Base-by-base conservation (phyloP, 2,888 invertebrate genomes). In the Coleophora deauratella region DNA sequence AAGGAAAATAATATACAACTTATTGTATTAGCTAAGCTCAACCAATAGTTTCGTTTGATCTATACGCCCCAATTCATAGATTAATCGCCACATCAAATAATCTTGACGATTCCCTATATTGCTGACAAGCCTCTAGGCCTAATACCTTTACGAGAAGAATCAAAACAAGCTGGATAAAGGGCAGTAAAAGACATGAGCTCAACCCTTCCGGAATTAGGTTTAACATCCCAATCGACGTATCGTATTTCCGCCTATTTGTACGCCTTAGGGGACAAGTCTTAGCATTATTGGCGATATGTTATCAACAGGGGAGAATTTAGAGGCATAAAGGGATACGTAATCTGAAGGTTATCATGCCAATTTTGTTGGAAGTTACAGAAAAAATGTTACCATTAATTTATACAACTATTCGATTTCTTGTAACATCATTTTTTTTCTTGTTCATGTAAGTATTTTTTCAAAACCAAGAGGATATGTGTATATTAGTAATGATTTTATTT, bases 161-260 rank as follows among this genome's bases (percentile, higher is more conserved):
- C 74, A 79, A 73, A 72, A 76, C 56, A 69, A 71, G 74, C 66
- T 69, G 55, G 59, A 55, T 55, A 60, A 62, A 58, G 68, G 72
- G 71, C 74, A 62, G 76, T 73, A 73, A 75, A 74, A 75, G 72
- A 68, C 72, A 66, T n/a, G n/a, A 69, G 64, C 48, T 57, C 68
- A 72, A 75, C 81, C 80, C 76, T 73, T 55, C 66, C 64, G 61
- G 74, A 78, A 81, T 81, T 82, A 81, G 79, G 76, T 77, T 78
- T 77, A 78, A 81, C 82, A 80, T 79, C 77, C 73, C 78, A 72
- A 79, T 82, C 79, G 81, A 80, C 79, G 73, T 84, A 81, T 82
- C 79, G 69, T 66, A 62, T 72, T 66, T 72, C 69, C 62, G 71
- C 58, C 67, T 77, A 71, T 77, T 74, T 77, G 74, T 70, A 54